Evolutionary conservation across 1,140 invertebrate species (phyloP), one percentile per base, ranked within the genome.

Genomic region (Probaryconus sp.): DNA sequence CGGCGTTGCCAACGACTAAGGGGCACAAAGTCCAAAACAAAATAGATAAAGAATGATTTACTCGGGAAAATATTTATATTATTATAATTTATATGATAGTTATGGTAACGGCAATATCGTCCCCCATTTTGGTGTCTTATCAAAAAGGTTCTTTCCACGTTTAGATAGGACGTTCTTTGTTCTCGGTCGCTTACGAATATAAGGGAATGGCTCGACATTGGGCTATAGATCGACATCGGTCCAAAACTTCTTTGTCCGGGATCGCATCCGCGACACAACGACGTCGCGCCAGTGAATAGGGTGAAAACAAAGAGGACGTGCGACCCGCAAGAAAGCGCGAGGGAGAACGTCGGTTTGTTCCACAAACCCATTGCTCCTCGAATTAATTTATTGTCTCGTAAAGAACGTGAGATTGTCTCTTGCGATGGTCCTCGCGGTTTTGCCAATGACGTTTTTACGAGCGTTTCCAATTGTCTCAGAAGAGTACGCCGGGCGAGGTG

Each of bases 321-420:
- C 24, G 56, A 40, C 60, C 38, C 18, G 50, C 58, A 65, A 72
- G 67, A 64, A 64, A 68, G 55, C 35, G 37, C 68, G 60, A 50
- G 61, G 48, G 69, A 60, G 63, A 37, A 63, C 53, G 60, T n/a
- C 16, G 11, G 17, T 43, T 16, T 55, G 31, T 58, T 17, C 50
- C 65, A 63, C 67, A 68, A 58, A 71, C 60, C 64, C 75, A 68
- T 31, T 64, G 50, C 77, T 76, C 79, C 30, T 28, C 56, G 72
- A 73, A 81, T 81, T 80, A 83, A 84, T 84, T 83, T 84, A 83
- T 79, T 53, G 74, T 76, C 63, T 77, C 77, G 74, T 83, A 83
- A 83, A 80, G 77, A 53, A 73, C 63, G 24, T 53, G 69, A 80
- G 77, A 81, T 82, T 80, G 81, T 80, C 74, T 75, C 24, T n/a